Percentiles rank a stretch among this genome's conserved stretches.
These are phyloP conservation scores for Cryptosula pallasiana DNA, from an alignment of 2,888 invertebrate genomes.

Conservation along the genomic window DNA sequence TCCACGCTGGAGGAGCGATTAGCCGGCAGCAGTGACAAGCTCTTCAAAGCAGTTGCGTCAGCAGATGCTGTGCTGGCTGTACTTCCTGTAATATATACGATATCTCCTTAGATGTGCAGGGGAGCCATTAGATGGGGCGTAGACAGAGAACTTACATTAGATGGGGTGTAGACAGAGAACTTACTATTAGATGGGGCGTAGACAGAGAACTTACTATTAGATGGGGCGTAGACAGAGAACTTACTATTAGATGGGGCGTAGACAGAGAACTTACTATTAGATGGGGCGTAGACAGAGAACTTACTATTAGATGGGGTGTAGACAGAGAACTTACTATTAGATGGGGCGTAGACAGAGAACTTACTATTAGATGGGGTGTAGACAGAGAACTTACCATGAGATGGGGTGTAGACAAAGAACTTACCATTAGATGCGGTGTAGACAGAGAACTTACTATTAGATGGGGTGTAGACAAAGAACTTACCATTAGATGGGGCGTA, in stretches of 20 bases:
- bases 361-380: not conserved
- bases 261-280: not conserved
- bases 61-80: conserved; percentile 4
- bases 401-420: not conserved
- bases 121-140: too few relatives aligned
- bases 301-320: not conserved
- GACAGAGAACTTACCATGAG: not conserved
- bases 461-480: not conserved
- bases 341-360: not conserved
- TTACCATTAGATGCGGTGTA: not conserved
- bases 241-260: not conserved
- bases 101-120: too few relatives aligned
- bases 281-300: not conserved
- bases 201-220: not conserved
- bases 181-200: not conserved
- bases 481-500: not conserved
- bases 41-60: not conserved
- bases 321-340: not conserved
- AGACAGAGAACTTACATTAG: too few relatives aligned
- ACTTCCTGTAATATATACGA: too few relatives aligned
- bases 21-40: not conserved
- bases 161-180: too few relatives aligned
- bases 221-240: not conserved
- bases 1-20: conserved; percentile 5
- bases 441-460: not conserved